Evolutionary conservation across 2,888 invertebrate genomes (phyloP).

Genomic region (Sarcophaga rosellei): DNA sequence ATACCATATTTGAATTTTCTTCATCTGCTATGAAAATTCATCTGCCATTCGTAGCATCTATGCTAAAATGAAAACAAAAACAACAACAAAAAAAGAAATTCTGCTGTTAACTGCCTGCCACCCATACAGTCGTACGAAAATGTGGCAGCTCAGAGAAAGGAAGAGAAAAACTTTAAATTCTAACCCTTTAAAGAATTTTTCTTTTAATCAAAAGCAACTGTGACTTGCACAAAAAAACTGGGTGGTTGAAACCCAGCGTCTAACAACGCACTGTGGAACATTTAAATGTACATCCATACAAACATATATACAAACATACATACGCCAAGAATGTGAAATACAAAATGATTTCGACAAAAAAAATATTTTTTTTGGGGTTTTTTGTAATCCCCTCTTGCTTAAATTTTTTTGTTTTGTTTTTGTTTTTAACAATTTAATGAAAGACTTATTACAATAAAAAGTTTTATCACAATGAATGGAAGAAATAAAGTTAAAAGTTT

Average conservation of each 20-base stretch:
- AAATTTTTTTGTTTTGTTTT: neutral
- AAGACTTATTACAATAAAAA: conserved; percentile 44
- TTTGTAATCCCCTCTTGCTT: conserved; percentile 20
- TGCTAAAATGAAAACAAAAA: too few species aligned
- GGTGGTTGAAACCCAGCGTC: conserved; percentile 36
- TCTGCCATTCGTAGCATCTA: conserved; percentile 47
- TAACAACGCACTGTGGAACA: neutral
- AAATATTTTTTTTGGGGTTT: neutral
- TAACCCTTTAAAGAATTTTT: conserved; percentile 61
- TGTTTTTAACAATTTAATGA: conserved; percentile 49
- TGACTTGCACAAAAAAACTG: conserved; percentile 56
- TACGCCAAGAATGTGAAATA: conserved; percentile 5
- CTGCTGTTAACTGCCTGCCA: conserved; percentile 36
- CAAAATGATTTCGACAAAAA: conserved; percentile 33
- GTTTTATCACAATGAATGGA: conserved; percentile 25
- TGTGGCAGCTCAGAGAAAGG: neutral
- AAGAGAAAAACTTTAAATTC: conserved; percentile 54
- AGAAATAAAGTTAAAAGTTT: neutral
- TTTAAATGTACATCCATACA: conserved; percentile 3
- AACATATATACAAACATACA: conserved; percentile 4
- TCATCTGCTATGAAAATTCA: conserved; percentile 50
- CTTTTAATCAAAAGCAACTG: conserved; percentile 59
- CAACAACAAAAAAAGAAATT: conserved; percentile 9
- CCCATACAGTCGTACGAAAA: conserved; percentile 40
- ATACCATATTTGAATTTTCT: conserved; percentile 43